Conservation (phyloP, 2,113 vertebrate species). For the Lucifuga dentata region DNA sequence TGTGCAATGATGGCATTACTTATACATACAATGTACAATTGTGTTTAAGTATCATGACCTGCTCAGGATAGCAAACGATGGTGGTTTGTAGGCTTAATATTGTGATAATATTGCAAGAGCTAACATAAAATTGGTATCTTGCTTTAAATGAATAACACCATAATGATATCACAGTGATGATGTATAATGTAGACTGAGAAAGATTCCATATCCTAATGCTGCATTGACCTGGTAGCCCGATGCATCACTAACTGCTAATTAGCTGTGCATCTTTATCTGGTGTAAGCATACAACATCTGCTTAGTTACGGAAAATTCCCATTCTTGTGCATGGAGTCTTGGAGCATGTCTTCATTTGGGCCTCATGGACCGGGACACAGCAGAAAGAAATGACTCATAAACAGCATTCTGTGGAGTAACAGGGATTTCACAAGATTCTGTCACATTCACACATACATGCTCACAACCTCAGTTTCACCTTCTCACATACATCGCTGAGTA, state of each 20-base stretch:
- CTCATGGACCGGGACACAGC: not conserved
- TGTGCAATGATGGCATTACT: not conserved
- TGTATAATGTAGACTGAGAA: conserved; percentile 16
- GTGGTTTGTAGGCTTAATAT: not conserved
- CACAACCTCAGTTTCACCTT: conserved; percentile 42
- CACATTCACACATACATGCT: conserved; percentile 20
- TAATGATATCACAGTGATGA: not conserved
- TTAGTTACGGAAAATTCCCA: conserved; percentile 1
- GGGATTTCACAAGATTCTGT: conserved; percentile 13
- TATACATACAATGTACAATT: not conserved
- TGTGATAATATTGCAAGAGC: too few species aligned
- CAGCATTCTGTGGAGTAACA: conserved; percentile 4
- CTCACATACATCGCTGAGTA: conserved; percentile 26
- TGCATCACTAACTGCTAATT: conserved; percentile 43
- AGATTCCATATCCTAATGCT: conserved; percentile 30
- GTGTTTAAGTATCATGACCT: not conserved
- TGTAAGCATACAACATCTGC: conserved; percentile 11
- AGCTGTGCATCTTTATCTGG: conserved; percentile 27
- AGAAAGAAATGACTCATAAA: conserved; percentile 27
- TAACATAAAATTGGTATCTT: too few species aligned
- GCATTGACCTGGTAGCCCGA: conserved; percentile 9
- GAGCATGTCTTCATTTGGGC: conserved; percentile 27
- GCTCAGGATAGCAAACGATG: not conserved
- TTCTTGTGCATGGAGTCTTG: not conserved
- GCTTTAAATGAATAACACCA: not conserved